A percentile compares a stretch with the other conserved stretches of the same genome.
Evolutionary conservation across 2,797 vertebrate genomes (phyloP).

Genomic region (Dromococcyx pavoninus): DNA sequence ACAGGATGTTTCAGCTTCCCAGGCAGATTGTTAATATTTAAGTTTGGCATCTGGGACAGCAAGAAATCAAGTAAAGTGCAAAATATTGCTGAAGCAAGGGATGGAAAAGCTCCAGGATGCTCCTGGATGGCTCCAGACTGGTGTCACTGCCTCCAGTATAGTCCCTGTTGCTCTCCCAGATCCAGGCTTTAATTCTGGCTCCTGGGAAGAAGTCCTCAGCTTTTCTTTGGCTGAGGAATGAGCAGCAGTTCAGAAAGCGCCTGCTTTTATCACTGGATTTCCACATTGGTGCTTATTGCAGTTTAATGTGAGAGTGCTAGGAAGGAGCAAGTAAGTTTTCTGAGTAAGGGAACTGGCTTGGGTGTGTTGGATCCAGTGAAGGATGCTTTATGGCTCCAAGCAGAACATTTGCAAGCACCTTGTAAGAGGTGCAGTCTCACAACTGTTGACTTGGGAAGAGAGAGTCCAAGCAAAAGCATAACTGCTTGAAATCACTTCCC

Average conservation of each 20-base stretch:
- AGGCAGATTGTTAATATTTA: neutral
- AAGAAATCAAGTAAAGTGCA: neutral
- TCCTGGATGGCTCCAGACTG: neutral
- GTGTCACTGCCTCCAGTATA: neutral
- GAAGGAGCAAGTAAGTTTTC: neutral
- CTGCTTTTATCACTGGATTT: neutral
- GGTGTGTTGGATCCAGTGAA: rapidly evolving
- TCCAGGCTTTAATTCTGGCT: neutral
- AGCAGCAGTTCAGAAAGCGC: neutral
- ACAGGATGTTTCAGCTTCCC: neutral
- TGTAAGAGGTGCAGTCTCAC: neutral
- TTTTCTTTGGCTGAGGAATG: neutral
- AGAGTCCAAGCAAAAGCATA: neutral
- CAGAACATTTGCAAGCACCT: rapidly evolving
- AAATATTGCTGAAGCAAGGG: neutral
- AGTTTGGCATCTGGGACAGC: neutral
- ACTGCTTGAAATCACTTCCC: neutral
- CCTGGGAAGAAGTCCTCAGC: neutral
- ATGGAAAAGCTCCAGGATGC: neutral
- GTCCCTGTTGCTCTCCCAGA: neutral
- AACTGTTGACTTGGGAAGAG: neutral
- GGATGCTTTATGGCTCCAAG: neutral
- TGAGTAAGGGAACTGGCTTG: neutral
- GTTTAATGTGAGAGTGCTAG: neutral
- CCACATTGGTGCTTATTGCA: neutral